Evolutionary conservation across 2,113 vertebrate genomes (phyloP), one percentile per base, ranked within the genome.

Genomic region (Prinia subflava): DNA sequence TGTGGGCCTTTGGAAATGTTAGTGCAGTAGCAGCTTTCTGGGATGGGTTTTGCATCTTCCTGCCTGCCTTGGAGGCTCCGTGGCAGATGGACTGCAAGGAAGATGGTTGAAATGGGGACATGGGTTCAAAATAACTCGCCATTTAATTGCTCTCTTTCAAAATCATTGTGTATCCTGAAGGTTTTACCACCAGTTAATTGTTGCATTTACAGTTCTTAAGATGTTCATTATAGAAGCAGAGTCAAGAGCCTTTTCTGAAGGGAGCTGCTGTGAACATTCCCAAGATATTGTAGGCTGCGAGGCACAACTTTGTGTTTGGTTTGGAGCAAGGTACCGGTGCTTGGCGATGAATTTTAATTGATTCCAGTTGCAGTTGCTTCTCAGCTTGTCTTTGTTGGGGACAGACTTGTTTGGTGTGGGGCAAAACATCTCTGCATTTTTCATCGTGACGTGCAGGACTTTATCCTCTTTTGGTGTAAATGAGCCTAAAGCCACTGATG

Each of bases 191-290:
- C 60, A 78, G 49, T 52, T 75, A 94, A 67, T 7, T 7, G 39
- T 60, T 74, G 81, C 95, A 27, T 94, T 92, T 84, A 90, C 91
- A 92, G 87, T 89, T 94, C 89, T 92, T 75, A 90, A 70, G 82
- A 53, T 78, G 77, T 94, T 96, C 87, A 50, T 92, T 94, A 94
- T 55, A 79, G 89, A 76, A 89, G 81, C 76, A 30, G 47, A 87
- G 77, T 83, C 28, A 42, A 94, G 92, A 89, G 73, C 30, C 77
- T 92, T 90, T 77, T 95, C 89, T 60, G 73, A 91, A 94, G 90
- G 94, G 83, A 96, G 44, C 74, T 59, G 91, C 37, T 11, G 3
- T 52, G 87, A 94, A 46, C 55, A 3, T 83, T 93, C 91, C 82
- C 86, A 57, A 80, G 95, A 79, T 64, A 53, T 7, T 49, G 55